phyloP scores from a whole-genome alignment of 2,113 vertebrate genomes.

The Ptychochromis oligacanthus region DNA sequence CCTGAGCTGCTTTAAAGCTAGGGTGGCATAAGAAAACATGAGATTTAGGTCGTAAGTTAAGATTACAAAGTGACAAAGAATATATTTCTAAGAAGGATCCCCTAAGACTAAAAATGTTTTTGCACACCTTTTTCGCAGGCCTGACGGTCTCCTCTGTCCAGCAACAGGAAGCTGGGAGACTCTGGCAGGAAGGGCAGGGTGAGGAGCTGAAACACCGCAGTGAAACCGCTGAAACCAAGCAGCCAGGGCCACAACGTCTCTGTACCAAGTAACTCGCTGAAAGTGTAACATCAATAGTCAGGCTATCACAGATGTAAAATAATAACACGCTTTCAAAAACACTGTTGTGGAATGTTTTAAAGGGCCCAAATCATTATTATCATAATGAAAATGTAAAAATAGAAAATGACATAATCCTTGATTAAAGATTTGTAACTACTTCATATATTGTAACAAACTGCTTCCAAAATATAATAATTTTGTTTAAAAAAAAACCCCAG shows the following conservation, averaged over 20 bases:
- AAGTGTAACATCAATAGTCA: constrained; percentile 24
- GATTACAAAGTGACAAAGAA: not conserved
- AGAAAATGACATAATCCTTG: not conserved
- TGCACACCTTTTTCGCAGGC: constrained; percentile 80
- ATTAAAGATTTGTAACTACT: not conserved
- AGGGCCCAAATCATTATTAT: not conserved
- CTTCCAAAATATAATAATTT: not conserved
- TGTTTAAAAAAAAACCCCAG: no score
- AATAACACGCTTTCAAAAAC: not conserved
- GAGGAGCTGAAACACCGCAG: constrained; percentile 80
- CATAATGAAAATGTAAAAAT: not conserved
- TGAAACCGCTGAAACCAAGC: constrained; percentile 73
- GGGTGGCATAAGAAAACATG: not conserved
- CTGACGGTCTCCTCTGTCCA: constrained; percentile 79
- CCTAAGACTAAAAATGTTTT: not conserved
- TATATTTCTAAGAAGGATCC: no score
- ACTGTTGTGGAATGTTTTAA: not conserved
- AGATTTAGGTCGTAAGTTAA: not conserved
- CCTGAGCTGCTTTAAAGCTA: constrained; percentile 83
- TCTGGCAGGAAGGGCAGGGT: constrained; percentile 85
- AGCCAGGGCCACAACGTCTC: constrained; percentile 81
- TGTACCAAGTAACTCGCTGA: constrained; percentile 83
- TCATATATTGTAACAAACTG: not conserved
- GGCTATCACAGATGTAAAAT: not conserved
- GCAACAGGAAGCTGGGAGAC: constrained; percentile 85